Evolutionary conservation across 2,797 vertebrate genomes (phyloP).

Genomic region (Peromyscus attwateri): DNA sequence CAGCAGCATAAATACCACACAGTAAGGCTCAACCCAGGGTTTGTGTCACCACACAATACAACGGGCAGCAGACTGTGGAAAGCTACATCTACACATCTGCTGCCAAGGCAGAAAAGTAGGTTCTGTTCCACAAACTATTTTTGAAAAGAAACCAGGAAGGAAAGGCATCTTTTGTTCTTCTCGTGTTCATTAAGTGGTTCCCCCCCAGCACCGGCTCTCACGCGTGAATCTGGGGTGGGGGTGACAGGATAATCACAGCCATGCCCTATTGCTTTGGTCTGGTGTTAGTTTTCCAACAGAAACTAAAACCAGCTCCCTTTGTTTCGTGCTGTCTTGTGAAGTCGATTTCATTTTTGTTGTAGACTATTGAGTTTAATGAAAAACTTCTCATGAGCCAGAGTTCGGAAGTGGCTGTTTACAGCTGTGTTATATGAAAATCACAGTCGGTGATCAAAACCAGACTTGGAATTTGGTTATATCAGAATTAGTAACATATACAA

Average conservation of each 20-base stretch:
- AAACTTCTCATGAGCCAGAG: conserved; percentile 85
- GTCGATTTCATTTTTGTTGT: conserved; percentile 82
- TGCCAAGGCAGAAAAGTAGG: conserved; percentile 32
- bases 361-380: conserved; percentile 85
- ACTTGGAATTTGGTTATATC: conserved; percentile 88
- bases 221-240: not conserved
- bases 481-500: conserved; percentile 74
- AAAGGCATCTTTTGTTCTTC: conserved; percentile 40
- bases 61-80: conserved; percentile 15
- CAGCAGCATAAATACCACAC: conserved; percentile 38
- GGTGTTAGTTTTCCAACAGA: conserved; percentile 49
- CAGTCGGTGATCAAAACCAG: conserved; percentile 84
- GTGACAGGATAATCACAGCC: not conserved
- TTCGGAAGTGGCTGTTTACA: conserved; percentile 87
- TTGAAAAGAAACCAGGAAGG: conserved; percentile 54
- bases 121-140: conserved; percentile 58
- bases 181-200: not conserved
- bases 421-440: conserved; percentile 85
- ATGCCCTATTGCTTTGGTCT: not conserved
- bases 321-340: conserved; percentile 84
- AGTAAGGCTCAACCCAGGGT: conserved; percentile 21
- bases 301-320: conserved; percentile 60
- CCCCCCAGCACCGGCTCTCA: not conserved
- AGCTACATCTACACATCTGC: not conserved
- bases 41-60: conserved; percentile 60